Evolutionary conservation across 1,140 invertebrate genomes (phyloP).

Genomic region (Anadara kagoshimensis): DNA sequence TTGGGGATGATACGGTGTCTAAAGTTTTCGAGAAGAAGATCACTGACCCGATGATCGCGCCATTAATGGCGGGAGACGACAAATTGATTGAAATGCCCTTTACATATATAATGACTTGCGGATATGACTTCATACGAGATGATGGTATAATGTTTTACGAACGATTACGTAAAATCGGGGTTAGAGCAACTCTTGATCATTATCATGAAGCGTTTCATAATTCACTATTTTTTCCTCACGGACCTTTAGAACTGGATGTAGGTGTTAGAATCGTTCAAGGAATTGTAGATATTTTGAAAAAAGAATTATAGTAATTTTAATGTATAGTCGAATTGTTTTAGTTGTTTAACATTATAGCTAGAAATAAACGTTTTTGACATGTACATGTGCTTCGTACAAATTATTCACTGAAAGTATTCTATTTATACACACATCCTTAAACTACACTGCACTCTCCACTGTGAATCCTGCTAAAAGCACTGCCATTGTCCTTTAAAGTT

Average conservation of each 20-base stretch:
- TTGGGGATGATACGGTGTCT: slow-evolving; percentile 45
- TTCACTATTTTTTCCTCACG: slow-evolving; percentile 51
- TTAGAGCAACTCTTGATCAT: slow-evolving; percentile 36
- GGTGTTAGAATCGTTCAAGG: slow-evolving; percentile 47
- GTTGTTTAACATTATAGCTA: too few relatives aligned
- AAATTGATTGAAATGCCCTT: slow-evolving; percentile 43
- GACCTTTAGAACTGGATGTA: slow-evolving; percentile 51
- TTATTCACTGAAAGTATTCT: too few relatives aligned
- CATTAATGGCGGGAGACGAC: slow-evolving; percentile 52
- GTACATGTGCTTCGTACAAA: too few relatives aligned
- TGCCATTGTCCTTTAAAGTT: too few relatives aligned
- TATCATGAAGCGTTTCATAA: slow-evolving; percentile 53
- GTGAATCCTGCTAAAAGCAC: too few relatives aligned
- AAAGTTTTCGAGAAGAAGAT: slow-evolving; percentile 42
- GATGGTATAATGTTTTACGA: slow-evolving; percentile 60
- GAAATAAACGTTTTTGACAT: too few relatives aligned
- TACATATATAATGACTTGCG: slow-evolving; percentile 57
- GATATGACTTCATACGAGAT: slow-evolving; percentile 59
- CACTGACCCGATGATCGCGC: slow-evolving; percentile 47
- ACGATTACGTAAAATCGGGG: slow-evolving; percentile 45
- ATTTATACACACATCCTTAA: too few relatives aligned
- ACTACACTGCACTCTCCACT: too few relatives aligned
- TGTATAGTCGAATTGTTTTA: too few relatives aligned
- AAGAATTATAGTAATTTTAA: slow-evolving; percentile 4
- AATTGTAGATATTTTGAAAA: slow-evolving; percentile 35